Conservation (phyloP, 2,113 vertebrate genomes). For the Orycteropus afer region DNA sequence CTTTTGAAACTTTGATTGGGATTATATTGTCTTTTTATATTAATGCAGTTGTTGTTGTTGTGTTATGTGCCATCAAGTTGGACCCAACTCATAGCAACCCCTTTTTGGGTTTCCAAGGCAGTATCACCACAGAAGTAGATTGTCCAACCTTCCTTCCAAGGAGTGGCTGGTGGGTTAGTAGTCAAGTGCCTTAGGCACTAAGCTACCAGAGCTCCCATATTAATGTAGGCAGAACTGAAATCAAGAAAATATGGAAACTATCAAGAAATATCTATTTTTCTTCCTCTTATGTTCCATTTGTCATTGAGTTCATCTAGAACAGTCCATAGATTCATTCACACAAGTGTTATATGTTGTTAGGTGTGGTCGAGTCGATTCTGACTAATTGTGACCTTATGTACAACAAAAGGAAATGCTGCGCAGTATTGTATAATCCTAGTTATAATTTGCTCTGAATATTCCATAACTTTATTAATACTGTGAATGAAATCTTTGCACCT, state of each 20-base stretch:
- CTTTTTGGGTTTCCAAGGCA: too few relatives aligned
- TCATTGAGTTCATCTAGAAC: not conserved
- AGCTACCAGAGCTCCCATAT: too few relatives aligned
- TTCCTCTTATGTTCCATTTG: not conserved
- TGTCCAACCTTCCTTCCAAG: too few relatives aligned
- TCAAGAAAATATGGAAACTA: not conserved
- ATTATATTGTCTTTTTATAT: not conserved
- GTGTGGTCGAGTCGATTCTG: too few relatives aligned
- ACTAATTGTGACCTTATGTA: too few relatives aligned
- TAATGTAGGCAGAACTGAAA: not conserved
- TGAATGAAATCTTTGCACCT: not conserved
- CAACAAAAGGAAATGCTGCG: too few relatives aligned
- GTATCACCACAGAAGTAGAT: too few relatives aligned
- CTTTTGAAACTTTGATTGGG: not conserved
- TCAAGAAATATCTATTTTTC: not conserved
- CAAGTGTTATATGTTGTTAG: not conserved
- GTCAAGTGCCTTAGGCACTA: too few relatives aligned
- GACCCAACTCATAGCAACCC: too few relatives aligned
- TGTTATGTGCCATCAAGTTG: too few relatives aligned
- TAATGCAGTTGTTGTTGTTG: too few relatives aligned
- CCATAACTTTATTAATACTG: not conserved
- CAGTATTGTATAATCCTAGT: not conserved
- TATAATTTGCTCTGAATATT: not conserved
- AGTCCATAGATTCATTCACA: not conserved
- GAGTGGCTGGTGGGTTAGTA: too few relatives aligned